Evolutionary conservation across 1,140 invertebrate genomes (phyloP).

Genomic region (Leguminivora glycinivorella): DNA sequence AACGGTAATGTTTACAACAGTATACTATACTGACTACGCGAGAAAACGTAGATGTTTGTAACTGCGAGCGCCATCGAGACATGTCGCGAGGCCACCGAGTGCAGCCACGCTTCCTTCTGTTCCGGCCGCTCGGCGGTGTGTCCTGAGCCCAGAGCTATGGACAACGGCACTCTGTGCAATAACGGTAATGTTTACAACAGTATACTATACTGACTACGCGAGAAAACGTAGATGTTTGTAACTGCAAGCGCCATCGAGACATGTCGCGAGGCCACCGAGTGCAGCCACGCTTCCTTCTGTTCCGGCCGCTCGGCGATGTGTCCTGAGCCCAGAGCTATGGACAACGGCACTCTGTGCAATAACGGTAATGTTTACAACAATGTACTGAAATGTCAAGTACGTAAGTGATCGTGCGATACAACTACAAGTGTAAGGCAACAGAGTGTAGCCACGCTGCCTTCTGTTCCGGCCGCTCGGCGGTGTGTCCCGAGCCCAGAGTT

Average conservation of each 20-base stretch:
- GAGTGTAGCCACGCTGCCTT: constrained; percentile 81
- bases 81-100: constrained; percentile 87
- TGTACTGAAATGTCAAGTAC: no score
- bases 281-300: constrained; percentile 85
- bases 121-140: constrained; percentile 92
- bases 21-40: constrained; percentile 33
- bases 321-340: constrained; percentile 85
- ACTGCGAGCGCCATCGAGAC: constrained; percentile 80
- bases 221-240: constrained; percentile 91
- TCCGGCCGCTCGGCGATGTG: constrained; percentile 92
- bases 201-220: constrained; percentile 33
- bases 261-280: constrained; percentile 87
- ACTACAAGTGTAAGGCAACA: constrained; percentile 84
- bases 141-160: constrained; percentile 85
- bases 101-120: constrained; percentile 85
- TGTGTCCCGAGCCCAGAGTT: constrained; percentile 89
- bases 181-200: constrained; percentile 46
- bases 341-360: constrained; percentile 67
- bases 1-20: constrained; percentile 46
- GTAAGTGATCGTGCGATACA: constrained; percentile 91
- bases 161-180: constrained; percentile 67
- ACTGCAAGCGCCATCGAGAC: constrained; percentile 80
- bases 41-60: constrained; percentile 91
- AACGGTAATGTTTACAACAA: no score
- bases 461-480: no score